Base-by-base conservation (phyloP, 2,888 invertebrate species). In the Euplexia lucipara region DNA sequence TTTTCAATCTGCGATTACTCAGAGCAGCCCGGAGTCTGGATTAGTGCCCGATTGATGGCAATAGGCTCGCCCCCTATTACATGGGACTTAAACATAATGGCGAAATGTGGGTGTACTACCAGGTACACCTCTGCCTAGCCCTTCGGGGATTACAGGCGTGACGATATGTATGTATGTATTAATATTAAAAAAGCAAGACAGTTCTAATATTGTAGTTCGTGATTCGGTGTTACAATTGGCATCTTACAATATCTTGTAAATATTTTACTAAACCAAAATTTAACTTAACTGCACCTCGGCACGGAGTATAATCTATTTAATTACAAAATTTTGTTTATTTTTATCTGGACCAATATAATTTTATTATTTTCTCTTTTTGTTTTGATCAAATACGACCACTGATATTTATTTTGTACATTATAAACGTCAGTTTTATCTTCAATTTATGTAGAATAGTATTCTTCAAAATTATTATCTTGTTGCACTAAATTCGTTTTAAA, bases 121-220 rank as follows among this genome's bases (percentile, higher is more conserved):
- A n/a, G n/a, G n/a, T n/a, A n/a, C n/a, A n/a, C n/a, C n/a, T n/a
- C n/a, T n/a, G n/a, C n/a, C n/a, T n/a, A n/a, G n/a, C n/a, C n/a
- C n/a, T n/a, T n/a, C n/a, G n/a, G n/a, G n/a, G n/a, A n/a, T n/a
- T n/a, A n/a, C n/a, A n/a, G n/a, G n/a, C n/a, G n/a, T n/a, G n/a
- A n/a, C n/a, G n/a, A n/a, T n/a, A n/a, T n/a, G n/a, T n/a, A n/a
- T n/a, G n/a, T n/a, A n/a, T n/a, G n/a, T n/a, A n/a, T n/a, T n/a
- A n/a, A n/a, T n/a, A n/a, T n/a, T n/a, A n/a, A n/a, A 70, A 69
- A 65, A 70, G 84, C 80, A 71, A 83, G 84, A 77, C 78, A 81
- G 54, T 86, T 18, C 54, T 64, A 62, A 35, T 62, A 68, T 44
- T 69, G 71, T 83, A 81, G 82, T 74, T 65, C 80, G 81, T 84